Conservation (phyloP, 2,888 invertebrate genomes). For the Eustalomyia histrio region DNA sequence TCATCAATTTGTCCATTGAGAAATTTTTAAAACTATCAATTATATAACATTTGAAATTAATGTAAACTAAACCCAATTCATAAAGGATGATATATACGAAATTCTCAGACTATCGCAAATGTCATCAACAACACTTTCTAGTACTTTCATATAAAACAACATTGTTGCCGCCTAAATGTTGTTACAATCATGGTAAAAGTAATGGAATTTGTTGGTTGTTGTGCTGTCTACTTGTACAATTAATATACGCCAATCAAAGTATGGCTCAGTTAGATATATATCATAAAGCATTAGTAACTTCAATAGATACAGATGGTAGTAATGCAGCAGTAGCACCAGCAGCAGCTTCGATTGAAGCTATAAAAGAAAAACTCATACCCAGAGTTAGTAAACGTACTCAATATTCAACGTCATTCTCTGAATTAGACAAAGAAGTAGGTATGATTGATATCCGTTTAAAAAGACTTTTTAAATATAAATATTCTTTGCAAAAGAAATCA, state of each 20-base stretch:
- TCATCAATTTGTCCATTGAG: not conserved
- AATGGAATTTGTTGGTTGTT: slow-evolving; percentile 38
- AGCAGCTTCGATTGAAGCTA: slow-evolving; percentile 20
- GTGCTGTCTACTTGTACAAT: slow-evolving; percentile 47
- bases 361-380: slow-evolving; percentile 29
- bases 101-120: slow-evolving; percentile 56
- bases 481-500: not conserved
- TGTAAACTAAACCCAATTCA: not conserved
- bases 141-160: slow-evolving; percentile 70
- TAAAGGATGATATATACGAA: slow-evolving; percentile 45
- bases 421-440: slow-evolving; percentile 79
- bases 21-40: not conserved
- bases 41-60: not conserved
- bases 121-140: slow-evolving; percentile 50
- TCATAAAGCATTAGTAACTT: not conserved
- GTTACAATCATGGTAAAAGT: slow-evolving; percentile 43
- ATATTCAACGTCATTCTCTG: slow-evolving; percentile 71
- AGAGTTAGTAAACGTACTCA: slow-evolving; percentile 38
- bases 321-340: not conserved
- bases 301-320: slow-evolving; percentile 9
- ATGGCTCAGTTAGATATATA: slow-evolving; percentile 29
- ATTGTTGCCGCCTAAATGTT: slow-evolving; percentile 10
- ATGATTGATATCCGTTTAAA: slow-evolving; percentile 68
- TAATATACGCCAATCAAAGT: slow-evolving; percentile 32
- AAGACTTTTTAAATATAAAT: not conserved